phyloP scores from a whole-genome alignment of 2,888 invertebrate genomes.

The Cheilosia soror region DNA sequence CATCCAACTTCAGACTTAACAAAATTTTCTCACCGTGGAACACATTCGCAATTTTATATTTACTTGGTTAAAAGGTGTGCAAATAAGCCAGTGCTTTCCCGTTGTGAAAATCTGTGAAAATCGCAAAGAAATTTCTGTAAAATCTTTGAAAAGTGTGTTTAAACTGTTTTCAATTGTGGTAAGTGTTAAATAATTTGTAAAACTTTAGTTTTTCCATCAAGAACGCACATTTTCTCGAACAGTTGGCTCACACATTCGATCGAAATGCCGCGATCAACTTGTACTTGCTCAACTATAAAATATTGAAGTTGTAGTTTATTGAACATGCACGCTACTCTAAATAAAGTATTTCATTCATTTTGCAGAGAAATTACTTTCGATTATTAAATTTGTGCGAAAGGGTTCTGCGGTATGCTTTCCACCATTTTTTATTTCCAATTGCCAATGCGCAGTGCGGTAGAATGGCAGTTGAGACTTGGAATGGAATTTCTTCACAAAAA shows the following conservation, averaged over 20 bases:
- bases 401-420: constrained; percentile 41
- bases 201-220: constrained; percentile 15
- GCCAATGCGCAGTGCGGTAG: constrained; percentile 67
- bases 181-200: constrained; percentile 30
- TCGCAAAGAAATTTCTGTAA: constrained; percentile 49
- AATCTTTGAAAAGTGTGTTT: constrained; percentile 60
- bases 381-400: constrained; percentile 4
- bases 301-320: neutral
- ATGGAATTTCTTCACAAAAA: constrained; percentile 57
- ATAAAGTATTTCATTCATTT: constrained; percentile 26
- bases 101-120: constrained; percentile 66
- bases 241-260: constrained; percentile 35
- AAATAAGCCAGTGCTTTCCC: constrained; percentile 53
- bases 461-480: constrained; percentile 49
- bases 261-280: constrained; percentile 1
- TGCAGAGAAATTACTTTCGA: neutral
- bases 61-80: constrained; percentile 69
- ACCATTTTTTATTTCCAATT: constrained; percentile 55
- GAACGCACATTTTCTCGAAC: constrained; percentile 37
- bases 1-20: constrained; percentile 46
- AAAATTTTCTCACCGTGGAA: constrained; percentile 47
- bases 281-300: neutral
- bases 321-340: neutral
- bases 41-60: constrained; percentile 66
- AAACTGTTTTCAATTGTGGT: constrained; percentile 63